phyloP scores from a whole-genome alignment of 2,113 vertebrate genomes.

The Cygnus atratus region DNA sequence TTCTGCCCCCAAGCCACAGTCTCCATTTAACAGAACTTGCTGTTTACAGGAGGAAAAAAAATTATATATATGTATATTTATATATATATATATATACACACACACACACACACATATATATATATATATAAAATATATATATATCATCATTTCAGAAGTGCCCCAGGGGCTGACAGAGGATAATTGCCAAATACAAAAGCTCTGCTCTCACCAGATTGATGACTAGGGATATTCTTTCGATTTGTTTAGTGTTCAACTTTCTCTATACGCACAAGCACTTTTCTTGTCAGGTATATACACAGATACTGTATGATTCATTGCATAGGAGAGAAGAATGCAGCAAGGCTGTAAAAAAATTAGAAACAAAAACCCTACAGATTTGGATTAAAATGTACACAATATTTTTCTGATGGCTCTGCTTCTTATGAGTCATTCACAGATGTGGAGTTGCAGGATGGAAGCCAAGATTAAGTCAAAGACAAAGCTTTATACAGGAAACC shows the following conservation, averaged over 20 bases:
- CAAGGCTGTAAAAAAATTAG: constrained; percentile 1
- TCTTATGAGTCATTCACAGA: constrained; percentile 70
- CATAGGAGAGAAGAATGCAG: neutral
- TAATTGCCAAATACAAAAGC: constrained; percentile 39
- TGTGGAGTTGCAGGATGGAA: constrained; percentile 50
- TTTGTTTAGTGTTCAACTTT: neutral
- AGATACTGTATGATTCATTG: constrained; percentile 4
- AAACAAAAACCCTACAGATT: constrained; percentile 22
- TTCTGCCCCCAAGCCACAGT: neutral
- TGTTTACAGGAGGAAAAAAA: constrained; percentile 38
- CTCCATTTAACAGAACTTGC: neutral
- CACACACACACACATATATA: too few species aligned
- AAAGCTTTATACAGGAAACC: constrained; percentile 62
- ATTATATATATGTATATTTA: neutral
- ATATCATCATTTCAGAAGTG: neutral
- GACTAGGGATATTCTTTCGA: neutral
- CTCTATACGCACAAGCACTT: neutral
- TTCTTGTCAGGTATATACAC: neutral
- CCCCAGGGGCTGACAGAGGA: constrained; percentile 1
- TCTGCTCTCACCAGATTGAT: constrained; percentile 34
- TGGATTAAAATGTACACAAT: constrained; percentile 27
- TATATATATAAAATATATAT: too few species aligned
- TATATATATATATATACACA: too few species aligned
- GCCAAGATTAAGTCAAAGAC: constrained; percentile 68
- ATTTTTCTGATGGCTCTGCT: constrained; percentile 47